These are phyloP conservation scores for Meandrusa payeni DNA, from an alignment of 2,888 invertebrate genomes.

Conservation along the genomic window DNA sequence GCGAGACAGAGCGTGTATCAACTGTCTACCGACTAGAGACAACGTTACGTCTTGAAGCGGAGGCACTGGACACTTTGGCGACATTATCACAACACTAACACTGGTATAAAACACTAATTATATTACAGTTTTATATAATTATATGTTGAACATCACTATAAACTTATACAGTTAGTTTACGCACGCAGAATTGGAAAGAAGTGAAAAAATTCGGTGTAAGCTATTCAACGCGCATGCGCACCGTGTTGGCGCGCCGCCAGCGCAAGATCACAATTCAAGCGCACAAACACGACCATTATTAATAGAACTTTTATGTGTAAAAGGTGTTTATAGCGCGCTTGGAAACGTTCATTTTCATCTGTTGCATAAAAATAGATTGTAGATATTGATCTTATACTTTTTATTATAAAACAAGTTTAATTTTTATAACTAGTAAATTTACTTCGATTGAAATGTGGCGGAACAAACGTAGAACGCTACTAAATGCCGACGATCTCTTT, in stretches of 20 bases:
- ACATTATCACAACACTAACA: constrained; percentile 70
- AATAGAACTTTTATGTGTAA: constrained; percentile 70
- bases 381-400: neutral
- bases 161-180: constrained; percentile 44
- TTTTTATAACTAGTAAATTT: no score
- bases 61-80: constrained; percentile 82
- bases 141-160: constrained; percentile 57
- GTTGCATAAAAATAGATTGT: constrained; percentile 14
- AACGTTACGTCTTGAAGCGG: constrained; percentile 81
- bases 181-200: constrained; percentile 62
- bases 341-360: constrained; percentile 40
- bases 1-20: constrained; percentile 83
- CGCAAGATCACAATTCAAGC: constrained; percentile 69
- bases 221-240: constrained; percentile 65
- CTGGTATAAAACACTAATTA: constrained; percentile 32
- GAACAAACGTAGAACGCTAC: no score
- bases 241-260: constrained; percentile 61
- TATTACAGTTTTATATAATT: constrained; percentile 31
- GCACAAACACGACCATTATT: constrained; percentile 60
- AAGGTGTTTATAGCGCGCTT: constrained; percentile 63
- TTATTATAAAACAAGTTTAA: neutral
- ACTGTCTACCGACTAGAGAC: constrained; percentile 81
- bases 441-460: no score
- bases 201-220: constrained; percentile 58
- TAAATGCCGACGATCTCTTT: no score